Evolutionary conservation across 1,140 invertebrate species (phyloP).

Genomic region (Drosophila guanche): DNA sequence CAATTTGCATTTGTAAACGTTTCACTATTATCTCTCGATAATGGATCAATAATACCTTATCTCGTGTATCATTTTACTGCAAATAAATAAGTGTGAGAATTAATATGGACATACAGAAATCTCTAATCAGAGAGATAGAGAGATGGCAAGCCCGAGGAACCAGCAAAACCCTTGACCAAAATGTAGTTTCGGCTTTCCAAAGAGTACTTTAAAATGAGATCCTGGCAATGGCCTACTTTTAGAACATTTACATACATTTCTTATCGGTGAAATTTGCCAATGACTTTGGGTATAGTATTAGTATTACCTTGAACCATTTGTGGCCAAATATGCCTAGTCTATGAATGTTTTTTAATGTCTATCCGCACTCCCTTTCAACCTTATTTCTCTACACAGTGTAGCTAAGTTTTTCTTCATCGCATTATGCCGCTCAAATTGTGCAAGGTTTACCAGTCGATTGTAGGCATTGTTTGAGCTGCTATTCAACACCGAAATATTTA

Average conservation of each 20-base stretch:
- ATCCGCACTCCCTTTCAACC: no score
- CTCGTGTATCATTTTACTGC: no score
- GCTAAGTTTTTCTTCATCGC: no score
- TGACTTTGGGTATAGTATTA: conserved; percentile 12
- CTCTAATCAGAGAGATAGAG: no score
- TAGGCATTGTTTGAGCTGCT: background rate
- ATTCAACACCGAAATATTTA: conserved; percentile 34
- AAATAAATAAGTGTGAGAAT: no score
- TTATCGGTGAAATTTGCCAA: conserved; percentile 15
- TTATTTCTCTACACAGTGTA: no score
- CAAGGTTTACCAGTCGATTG: background rate
- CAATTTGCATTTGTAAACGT: conserved; percentile 25
- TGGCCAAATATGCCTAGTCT: background rate
- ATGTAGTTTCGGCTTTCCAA: background rate
- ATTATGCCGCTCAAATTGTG: no score
- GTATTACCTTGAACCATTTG: conserved; percentile 14
- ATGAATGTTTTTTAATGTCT: background rate
- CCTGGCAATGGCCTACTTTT: conserved; percentile 5
- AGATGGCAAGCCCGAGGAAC: no score
- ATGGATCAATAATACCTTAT: no score
- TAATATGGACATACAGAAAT: no score
- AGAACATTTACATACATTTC: conserved; percentile 9
- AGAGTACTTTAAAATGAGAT: background rate
- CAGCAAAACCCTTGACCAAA: no score
- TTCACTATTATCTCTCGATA: no score